phyloP scores from a whole-genome alignment of 1,140 invertebrate genomes.

The Polypedilum vanderplanki region DNA sequence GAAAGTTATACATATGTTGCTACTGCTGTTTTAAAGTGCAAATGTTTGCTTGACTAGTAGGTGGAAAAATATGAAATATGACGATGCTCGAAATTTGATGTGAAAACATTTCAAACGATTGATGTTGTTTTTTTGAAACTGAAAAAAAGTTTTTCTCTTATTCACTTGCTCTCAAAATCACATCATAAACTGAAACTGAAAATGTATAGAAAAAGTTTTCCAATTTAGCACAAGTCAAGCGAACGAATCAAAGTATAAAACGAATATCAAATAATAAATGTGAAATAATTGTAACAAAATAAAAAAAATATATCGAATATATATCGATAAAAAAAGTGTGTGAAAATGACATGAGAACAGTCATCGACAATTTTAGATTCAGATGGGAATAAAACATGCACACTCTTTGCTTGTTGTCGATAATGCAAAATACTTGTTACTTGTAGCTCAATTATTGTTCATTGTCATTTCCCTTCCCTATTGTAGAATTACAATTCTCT shows the following conservation, averaged over 20 bases:
- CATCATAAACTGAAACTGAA: background rate
- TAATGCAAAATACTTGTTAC: background rate
- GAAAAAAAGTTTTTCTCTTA: too few relatives aligned
- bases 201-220: background rate
- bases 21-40: too few relatives aligned
- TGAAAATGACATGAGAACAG: background rate
- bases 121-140: background rate
- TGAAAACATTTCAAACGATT: background rate
- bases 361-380: background rate
- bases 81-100: background rate
- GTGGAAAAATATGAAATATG: too few relatives aligned
- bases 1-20: too few relatives aligned
- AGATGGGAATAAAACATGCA: background rate
- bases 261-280: background rate
- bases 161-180: background rate
- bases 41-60: too few relatives aligned
- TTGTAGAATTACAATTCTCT: background rate
- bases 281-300: background rate
- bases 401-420: background rate
- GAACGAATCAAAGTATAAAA: background rate
- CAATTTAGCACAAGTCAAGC: background rate
- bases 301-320: too few relatives aligned
- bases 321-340: background rate
- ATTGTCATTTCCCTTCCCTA: background rate
- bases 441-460: background rate